phyloP scores from a whole-genome alignment of 2,888 invertebrate species.

The Andrena fulva region DNA sequence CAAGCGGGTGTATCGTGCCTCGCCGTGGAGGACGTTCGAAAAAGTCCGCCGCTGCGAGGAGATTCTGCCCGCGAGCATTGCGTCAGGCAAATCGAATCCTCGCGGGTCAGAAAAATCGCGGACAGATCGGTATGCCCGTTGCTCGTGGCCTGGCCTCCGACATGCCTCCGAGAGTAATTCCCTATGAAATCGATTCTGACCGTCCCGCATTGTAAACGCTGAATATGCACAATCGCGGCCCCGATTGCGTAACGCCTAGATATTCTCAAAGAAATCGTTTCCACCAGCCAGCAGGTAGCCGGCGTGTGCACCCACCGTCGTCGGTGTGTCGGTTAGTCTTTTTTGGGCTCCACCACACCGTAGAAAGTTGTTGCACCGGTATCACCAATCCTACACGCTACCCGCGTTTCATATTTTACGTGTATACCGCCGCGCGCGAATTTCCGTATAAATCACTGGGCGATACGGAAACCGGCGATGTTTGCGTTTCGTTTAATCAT shows the following conservation, averaged over 20 bases:
- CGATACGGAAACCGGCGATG: neutral
- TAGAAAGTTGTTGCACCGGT: slow-evolving; percentile 73
- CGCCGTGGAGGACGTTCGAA: slow-evolving; percentile 42
- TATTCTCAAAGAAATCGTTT: slow-evolving; percentile 71
- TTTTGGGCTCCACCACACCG: slow-evolving; percentile 62
- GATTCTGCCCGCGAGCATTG: slow-evolving; percentile 61
- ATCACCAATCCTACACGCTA: slow-evolving; percentile 68
- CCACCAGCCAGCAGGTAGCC: slow-evolving; percentile 66
- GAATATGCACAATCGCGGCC: slow-evolving; percentile 65
- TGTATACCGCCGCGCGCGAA: slow-evolving; percentile 23
- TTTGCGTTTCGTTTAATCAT: neutral
- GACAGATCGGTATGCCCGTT: slow-evolving; percentile 61
- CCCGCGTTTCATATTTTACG: slow-evolving; percentile 63
- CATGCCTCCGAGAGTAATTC: slow-evolving; percentile 65
- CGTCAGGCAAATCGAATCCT: slow-evolving; percentile 71
- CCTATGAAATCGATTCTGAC: slow-evolving; percentile 75
- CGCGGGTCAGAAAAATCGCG: slow-evolving; percentile 64
- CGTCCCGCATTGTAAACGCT: slow-evolving; percentile 70
- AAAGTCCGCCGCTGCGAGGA: slow-evolving; percentile 52
- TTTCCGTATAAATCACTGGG: slow-evolving; percentile 30
- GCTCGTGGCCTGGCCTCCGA: slow-evolving; percentile 26
- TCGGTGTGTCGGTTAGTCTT: slow-evolving; percentile 64
- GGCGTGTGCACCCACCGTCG: slow-evolving; percentile 58
- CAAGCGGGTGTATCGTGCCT: slow-evolving; percentile 58
- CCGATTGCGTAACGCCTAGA: slow-evolving; percentile 63